Base-by-base conservation (phyloP, 2,888 invertebrate genomes). In the Epinotia brunnichana region DNA sequence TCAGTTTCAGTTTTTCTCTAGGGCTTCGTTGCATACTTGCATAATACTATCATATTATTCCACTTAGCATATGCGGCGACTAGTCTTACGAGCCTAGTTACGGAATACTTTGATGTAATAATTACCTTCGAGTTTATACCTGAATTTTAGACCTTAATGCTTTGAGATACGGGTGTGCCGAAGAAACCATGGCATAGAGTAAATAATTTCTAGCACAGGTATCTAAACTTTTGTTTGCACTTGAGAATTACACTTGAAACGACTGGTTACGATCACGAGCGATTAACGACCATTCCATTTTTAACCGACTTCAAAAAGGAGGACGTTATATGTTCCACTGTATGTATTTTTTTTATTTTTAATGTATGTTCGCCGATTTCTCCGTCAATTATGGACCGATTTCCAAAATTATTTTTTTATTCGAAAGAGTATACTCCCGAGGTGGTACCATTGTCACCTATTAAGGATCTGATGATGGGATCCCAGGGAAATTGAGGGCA, bases 81-180 rank as follows among this genome's bases (percentile, higher is more conserved):
- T 54, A 35, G 39, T 19, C 64, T 64, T 41, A 54, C 64, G 17
- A 10, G 17, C 35, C 29, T 29, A 5, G 39, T 64, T 64, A 64
- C 54, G 39, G 54, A 53, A 64, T 19, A 35, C 2, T 5, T 4
- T 51, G 35, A 64, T 53, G 64, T 64, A 64, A 64, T 63, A 48
- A 24, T n/a, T 62, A 13, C 35, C 39, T 54, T 54, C 9, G 35
- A 17, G 17, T 19, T 51, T 29, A 51, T 19, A 35, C 29, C 35
- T 53, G 17, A 35, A n/a, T 15, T 53, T 35, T 11, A 62, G 29
- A 48, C 17, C 17, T 59, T 39, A 59, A n/a, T 35, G n/a, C 59
- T 17, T 59, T 35, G 17, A 35, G 35, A 59, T 59, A 59, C 10
- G n/a, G 10, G 59, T 19, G 19, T 39, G 17, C 39, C 35, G 9